Evolutionary conservation across 2,888 invertebrate species (phyloP), one percentile per base, ranked within the genome.

Genomic region (Conus canariensis): DNA sequence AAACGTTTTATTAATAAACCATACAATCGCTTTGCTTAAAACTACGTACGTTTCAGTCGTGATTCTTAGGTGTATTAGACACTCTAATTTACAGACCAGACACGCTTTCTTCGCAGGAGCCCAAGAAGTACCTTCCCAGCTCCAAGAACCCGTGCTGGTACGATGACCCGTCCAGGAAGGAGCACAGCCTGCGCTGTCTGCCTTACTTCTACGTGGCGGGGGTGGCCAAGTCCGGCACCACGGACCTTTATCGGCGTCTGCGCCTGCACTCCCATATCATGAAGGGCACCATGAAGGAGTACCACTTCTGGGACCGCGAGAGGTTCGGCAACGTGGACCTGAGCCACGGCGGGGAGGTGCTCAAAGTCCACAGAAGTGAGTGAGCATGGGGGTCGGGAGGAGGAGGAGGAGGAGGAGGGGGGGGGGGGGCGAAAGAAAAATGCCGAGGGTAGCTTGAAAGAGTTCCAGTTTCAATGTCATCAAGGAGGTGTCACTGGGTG

Each of bases 101-200:
- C 45, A 45, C 45, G 4, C 45, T 4, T 45, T 45, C 45, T 45
- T n/a, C 16, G 8, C 87, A 91, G 91, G 83, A 90, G n/a, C 88
- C 88, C 64, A 83, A 83, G 16, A 83, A 82, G 19, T 91, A 85
- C 87, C 19, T 91, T 1, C 82, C 70, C 59, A 77, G 74, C 30
- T 85, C 89, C 22, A 90, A 90, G 80, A 91, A 90, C 87, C 91
- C 91, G 5, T 91, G 90, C 70, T 89, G 91, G 91, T 85, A 82
- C 22, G 90, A 91, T 10, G 64, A 87, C 64, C 67, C 90, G 5
- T 59, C 58, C 4, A 59, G 64, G n/a, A 30, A 67, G 60, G 25
- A 64, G 64, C 58, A 30, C 7, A n/a, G 22, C 7, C 30, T 90
- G 30, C 90, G 87, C 16, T 90, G 90, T 67, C 59, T 90, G 58